Percentiles rank a stretch among this genome's conserved stretches.
Conservation (phyloP, 1,140 invertebrate species). For the Ips nitidus region DNA sequence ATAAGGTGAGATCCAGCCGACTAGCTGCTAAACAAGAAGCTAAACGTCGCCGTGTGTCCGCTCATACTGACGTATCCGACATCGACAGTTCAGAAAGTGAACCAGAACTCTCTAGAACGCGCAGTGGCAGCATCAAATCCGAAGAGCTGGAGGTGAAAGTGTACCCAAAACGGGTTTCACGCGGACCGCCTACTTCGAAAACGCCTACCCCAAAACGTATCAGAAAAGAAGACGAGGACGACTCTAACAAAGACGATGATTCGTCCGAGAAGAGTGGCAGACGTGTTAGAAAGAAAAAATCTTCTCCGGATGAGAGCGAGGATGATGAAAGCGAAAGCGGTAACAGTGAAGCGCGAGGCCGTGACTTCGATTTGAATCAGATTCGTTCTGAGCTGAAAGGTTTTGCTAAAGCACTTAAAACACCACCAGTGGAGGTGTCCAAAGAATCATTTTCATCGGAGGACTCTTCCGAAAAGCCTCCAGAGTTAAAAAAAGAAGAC, state of each 20-base stretch:
- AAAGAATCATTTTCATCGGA: conserved; percentile 50
- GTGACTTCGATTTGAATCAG: conserved; percentile 81
- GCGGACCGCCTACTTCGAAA: not conserved
- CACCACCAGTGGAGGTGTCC: conserved; percentile 44
- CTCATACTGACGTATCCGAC: conserved; percentile 60
- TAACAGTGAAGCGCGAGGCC: conserved; percentile 58
- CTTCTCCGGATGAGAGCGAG: conserved; percentile 29
- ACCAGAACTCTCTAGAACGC: conserved; percentile 46
- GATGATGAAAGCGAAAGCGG: conserved; percentile 42
- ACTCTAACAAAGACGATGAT: conserved; percentile 50
- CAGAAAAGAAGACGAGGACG: conserved; percentile 42
- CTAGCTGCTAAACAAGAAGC: conserved; percentile 27
- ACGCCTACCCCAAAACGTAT: not conserved
- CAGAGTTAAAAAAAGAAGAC: conserved; percentile 33
- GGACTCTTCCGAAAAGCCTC: conserved; percentile 51
- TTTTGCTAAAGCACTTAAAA: conserved; percentile 64
- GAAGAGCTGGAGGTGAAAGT: conserved; percentile 44
- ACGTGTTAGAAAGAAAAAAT: conserved; percentile 21
- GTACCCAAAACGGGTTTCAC: conserved; percentile 37
- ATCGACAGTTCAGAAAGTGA: conserved; percentile 52
- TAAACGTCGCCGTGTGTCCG: conserved; percentile 54
- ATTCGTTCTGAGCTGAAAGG: conserved; percentile 82
- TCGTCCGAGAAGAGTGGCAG: conserved; percentile 41
- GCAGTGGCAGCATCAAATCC: conserved; percentile 50
- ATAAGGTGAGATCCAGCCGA: conserved; percentile 35